Percentiles rank a stretch among this genome's conserved stretches.
Evolutionary conservation across 2,797 vertebrate genomes (phyloP).

Genomic region (Ptychadena robeensis): DNA sequence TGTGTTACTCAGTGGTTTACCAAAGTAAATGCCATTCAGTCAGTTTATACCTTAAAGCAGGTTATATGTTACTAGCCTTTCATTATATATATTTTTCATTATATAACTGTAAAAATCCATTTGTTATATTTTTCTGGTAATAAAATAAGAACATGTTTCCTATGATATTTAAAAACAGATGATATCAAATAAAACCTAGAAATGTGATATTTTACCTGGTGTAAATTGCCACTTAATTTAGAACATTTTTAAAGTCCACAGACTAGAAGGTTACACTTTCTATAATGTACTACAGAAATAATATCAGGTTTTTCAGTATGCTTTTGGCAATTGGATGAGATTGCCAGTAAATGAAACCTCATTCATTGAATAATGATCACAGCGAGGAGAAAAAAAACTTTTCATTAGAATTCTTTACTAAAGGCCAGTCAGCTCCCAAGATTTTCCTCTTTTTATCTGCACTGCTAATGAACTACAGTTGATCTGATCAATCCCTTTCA

Average conservation of each 20-base stretch:
- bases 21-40: too few relatives aligned
- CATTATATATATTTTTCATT: too few relatives aligned
- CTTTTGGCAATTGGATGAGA: conserved; percentile 64
- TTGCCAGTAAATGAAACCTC: conserved; percentile 31
- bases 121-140: not conserved
- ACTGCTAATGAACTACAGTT: conserved; percentile 71
- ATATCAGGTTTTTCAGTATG: conserved; percentile 25
- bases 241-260: not conserved
- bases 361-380: conserved; percentile 67
- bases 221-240: conserved; percentile 4
- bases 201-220: not conserved
- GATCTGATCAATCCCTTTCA: conserved; percentile 69
- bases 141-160: not conserved
- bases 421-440: conserved; percentile 62
- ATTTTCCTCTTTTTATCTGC: conserved; percentile 67
- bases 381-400: conserved; percentile 58
- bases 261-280: conserved; percentile 16
- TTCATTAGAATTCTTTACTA: conserved; percentile 69
- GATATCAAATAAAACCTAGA: not conserved
- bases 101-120: too few relatives aligned
- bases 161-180: not conserved
- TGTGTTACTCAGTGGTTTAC: too few relatives aligned
- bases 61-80: too few relatives aligned
- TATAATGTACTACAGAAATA: conserved; percentile 13
- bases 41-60: too few relatives aligned